Evolutionary conservation across 2,797 vertebrate species (phyloP).

Genomic region (Galagoides demidoff): DNA sequence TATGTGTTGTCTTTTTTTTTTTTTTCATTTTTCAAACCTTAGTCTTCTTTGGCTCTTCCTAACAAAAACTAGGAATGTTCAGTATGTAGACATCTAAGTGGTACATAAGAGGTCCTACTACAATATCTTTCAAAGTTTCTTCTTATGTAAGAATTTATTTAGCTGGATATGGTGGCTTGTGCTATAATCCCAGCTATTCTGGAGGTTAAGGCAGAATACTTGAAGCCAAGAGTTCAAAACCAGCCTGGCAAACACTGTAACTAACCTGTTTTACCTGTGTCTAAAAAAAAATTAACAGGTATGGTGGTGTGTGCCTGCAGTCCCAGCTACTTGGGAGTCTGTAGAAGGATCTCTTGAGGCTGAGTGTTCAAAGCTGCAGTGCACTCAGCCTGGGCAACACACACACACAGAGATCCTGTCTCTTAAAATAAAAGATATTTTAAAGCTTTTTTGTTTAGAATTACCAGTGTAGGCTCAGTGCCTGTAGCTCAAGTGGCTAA

Average conservation of each 20-base stretch:
- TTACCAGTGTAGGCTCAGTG: background rate
- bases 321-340: background rate
- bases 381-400: too few relatives aligned
- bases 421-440: background rate
- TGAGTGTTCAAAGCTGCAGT: too few relatives aligned
- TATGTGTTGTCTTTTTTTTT: background rate
- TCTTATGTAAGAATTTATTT: constrained; percentile 27
- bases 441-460: constrained; percentile 28
- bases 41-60: background rate
- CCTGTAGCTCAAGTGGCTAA: too few relatives aligned
- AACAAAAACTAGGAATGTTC: background rate
- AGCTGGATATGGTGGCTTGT: background rate
- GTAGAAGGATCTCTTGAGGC: too few relatives aligned
- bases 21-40: constrained; percentile 37
- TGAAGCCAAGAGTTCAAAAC: background rate
- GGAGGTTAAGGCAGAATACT: background rate
- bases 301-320: background rate
- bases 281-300: background rate
- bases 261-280: too few relatives aligned
- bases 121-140: constrained; percentile 33
- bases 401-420: too few relatives aligned
- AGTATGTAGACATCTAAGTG: background rate
- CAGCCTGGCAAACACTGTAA: background rate
- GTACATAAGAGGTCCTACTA: background rate
- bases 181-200: background rate